Evolutionary conservation across 2,113 vertebrate species (phyloP), one percentile per base, ranked within the genome.

Genomic region (Struthidea cinerea): DNA sequence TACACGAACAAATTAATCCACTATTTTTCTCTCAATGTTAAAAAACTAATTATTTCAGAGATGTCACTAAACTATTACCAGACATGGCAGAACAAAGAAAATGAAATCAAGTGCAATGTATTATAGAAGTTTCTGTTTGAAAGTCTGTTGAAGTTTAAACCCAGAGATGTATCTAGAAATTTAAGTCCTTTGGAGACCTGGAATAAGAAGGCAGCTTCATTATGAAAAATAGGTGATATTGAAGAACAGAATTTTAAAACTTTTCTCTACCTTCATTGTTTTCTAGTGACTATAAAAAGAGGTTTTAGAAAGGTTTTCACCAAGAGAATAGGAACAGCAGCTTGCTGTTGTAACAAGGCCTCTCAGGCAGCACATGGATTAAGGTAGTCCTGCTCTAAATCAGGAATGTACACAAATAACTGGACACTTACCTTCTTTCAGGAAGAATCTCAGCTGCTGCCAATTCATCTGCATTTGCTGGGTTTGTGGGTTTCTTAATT

Each of bases 391-490:
- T 63, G 63, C 68, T 93, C n/a, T 47, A 86, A 69, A 69, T 52
- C 53, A 63, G 49, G 41, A 74, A 57, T 18, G 15, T 69, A 73
- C 46, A 78, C 33, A 76, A 88, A 69, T 77, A 87, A 88, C 39
- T 16, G 41, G 93, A 92, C 60, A 93, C 97, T 97, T 97, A 99
- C 99, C 99, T 98, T 96, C 97, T 97, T 94, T 99, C 98, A 3
- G 98, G 98, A 97, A 98, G 98, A 93, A 98, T 98, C 56, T 98
- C 84, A 59, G 98, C 47, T 53, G 97, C 83, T 88, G 97, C 96
- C 41, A 96, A 44, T n/a, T 98, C 97, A 67, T 96, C 88, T 75
- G 90, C 35, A 83, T 57, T 86, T 96, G 94, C 8, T 68, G 95
- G 73, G 49, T 97, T 84, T 96, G 93, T 41, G 23, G 78, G 95